A percentile compares a stretch with the other conserved stretches of the same genome.
These are phyloP conservation scores for Chelonia mydas DNA, from an alignment of 2,797 vertebrate species.

Conservation along the genomic window DNA sequence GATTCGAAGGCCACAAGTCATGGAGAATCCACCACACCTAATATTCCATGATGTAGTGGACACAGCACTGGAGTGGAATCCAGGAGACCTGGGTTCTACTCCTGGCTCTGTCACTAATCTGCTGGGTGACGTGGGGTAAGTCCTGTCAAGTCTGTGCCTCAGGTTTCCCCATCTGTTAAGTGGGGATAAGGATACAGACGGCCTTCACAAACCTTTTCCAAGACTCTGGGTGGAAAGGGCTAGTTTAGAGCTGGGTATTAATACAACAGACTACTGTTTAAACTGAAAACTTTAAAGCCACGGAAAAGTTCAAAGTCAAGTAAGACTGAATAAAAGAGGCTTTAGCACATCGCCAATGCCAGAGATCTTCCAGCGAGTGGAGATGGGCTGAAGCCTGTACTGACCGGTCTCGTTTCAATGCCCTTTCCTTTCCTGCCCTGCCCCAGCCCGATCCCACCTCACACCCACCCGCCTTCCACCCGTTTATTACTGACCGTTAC, in stretches of 20 bases:
- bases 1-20: background rate
- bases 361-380: too few species aligned
- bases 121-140: background rate
- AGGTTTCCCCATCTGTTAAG: background rate
- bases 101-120: background rate
- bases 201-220: background rate
- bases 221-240: background rate
- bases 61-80: too few species aligned
- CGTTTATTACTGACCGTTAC: background rate
- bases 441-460: background rate
- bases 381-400: too few species aligned
- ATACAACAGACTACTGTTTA: fast-evolving
- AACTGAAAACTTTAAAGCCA: background rate
- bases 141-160: background rate
- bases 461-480: too few species aligned
- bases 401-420: background rate
- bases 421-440: too few species aligned
- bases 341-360: too few species aligned
- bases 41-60: background rate
- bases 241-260: background rate
- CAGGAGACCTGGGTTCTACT: background rate
- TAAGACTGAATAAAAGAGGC: too few species aligned
- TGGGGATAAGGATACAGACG: background rate
- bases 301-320: too few species aligned
- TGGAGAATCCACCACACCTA: too few species aligned